These are phyloP conservation scores for Leucania comma DNA, from an alignment of 2,888 invertebrate species.

Conservation along the genomic window DNA sequence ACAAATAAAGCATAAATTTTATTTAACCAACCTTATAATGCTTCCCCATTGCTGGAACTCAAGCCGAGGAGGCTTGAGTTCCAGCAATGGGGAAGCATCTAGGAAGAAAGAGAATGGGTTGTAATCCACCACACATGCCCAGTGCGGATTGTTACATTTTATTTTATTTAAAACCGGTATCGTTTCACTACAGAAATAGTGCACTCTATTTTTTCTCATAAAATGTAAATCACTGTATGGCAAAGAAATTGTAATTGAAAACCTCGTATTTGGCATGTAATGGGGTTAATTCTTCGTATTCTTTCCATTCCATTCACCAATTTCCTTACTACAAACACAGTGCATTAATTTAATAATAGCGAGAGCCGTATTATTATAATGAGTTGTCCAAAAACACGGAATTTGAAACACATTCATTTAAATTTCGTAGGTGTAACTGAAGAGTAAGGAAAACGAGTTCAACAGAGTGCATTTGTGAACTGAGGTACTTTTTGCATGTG, in stretches of 20 bases:
- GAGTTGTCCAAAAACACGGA: slow-evolving; percentile 20
- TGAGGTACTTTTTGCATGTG: not conserved
- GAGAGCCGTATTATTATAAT: slow-evolving; percentile 15
- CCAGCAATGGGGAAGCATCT: too few species aligned
- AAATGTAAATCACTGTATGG: not conserved
- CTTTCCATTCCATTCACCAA: slow-evolving; percentile 10
- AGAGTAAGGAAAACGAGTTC: slow-evolving; percentile 35
- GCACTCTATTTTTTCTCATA: too few species aligned
- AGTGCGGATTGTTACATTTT: too few species aligned
- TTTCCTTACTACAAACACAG: not conserved
- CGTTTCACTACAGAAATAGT: not conserved
- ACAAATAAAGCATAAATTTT: too few species aligned
- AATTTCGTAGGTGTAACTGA: slow-evolving; percentile 26
- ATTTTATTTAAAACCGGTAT: not conserved
- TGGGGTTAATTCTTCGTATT: slow-evolving; percentile 16
- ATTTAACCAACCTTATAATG: too few species aligned
- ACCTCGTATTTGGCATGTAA: not conserved
- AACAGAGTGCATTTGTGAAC: slow-evolving; percentile 14
- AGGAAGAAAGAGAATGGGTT: too few species aligned
- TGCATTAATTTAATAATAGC: slow-evolving; percentile 37
- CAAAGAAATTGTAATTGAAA: not conserved
- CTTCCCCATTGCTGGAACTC: too few species aligned
- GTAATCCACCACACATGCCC: too few species aligned
- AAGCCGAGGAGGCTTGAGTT: too few species aligned
- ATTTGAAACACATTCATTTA: slow-evolving; percentile 33